Percentiles rank a stretch among this genome's conserved stretches.
Conservation (phyloP, 2,113 vertebrate species). For the Promerops cafer region DNA sequence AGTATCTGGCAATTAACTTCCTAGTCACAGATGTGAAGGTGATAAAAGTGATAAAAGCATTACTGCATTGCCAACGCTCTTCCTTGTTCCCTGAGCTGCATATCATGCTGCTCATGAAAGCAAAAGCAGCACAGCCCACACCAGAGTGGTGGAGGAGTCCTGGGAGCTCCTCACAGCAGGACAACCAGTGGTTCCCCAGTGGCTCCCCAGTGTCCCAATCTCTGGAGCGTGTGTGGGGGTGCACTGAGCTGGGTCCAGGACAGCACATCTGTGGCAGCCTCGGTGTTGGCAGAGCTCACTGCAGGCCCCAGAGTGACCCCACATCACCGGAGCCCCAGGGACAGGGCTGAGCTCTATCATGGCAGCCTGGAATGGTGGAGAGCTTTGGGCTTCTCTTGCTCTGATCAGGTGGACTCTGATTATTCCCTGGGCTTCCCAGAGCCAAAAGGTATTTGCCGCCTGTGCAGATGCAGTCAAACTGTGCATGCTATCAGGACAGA, state of each 20-base stretch:
- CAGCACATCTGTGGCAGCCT: not conserved
- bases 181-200: not conserved
- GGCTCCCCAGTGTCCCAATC: not conserved
- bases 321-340: not conserved
- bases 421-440: not conserved
- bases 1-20: constrained; percentile 63
- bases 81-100: constrained; percentile 23
- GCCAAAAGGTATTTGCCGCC: not conserved
- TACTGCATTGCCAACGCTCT: constrained; percentile 28
- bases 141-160: not conserved
- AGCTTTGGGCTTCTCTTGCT: rapidly evolving
- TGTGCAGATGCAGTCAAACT: not conserved
- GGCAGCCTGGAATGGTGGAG: not conserved
- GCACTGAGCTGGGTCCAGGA: not conserved
- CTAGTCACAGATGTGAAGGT: constrained; percentile 61
- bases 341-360: not conserved
- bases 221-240: not conserved
- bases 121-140: not conserved
- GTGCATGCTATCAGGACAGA: not conserved
- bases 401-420: not conserved
- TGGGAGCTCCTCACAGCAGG: not conserved
- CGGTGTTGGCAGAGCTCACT: not conserved
- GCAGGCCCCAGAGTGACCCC: not conserved
- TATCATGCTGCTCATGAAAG: not conserved
- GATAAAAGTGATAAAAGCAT: constrained; percentile 58